Base-by-base conservation (phyloP, 2,888 invertebrate genomes). In the Drosophila aldrichi region DNA sequence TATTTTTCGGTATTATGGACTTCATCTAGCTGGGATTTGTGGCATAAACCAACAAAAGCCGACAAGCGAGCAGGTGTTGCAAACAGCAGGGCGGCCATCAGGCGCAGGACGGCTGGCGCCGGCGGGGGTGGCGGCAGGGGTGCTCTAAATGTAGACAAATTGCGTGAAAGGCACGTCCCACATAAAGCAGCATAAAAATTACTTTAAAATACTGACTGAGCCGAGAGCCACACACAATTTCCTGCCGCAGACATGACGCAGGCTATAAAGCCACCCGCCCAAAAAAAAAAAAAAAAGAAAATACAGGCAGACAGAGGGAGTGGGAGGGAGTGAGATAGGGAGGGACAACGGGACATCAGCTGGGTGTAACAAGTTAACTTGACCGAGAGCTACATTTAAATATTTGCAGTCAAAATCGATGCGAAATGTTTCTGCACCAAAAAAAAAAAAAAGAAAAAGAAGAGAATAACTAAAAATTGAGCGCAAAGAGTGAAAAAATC, bases 1-100 rank as follows among this genome's bases (percentile, higher is more conserved):
- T 70, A 72, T 82, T 79, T 75, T 79, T 80, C 25, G 72, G 82
- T 70, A 68, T 82, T 80, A 82, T 67, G 76, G 72, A 79, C 76
- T 75, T 79, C 70, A 81, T 72, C 75, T 80, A 68, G 75, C 63
- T 64, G 51, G 75, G 80, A 82, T 75, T 80, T 81, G 65, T 40
- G 59, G 72, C 75, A 65, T 81, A 70, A 72, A 72, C 76, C 71
- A 72, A 64, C 69, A 65, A 80, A 81, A 81, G 71, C 71, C 70
- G 64, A 22, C 48, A 57, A 65, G 41, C 18, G 58, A 59, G 55
- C 64, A 64, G 64, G 69, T 69, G 61, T 55, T 57, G 46, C 43
- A n/a, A 20, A 22, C 18, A 22, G 32, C 40, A 32, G 49, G 40
- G 36, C 14, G 61, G 22, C 54, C n/a, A 20, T 16, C 6, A 9